These are phyloP conservation scores for Neofelis nebulosa DNA, from an alignment of 2,113 vertebrate species.

Conservation along the genomic window DNA sequence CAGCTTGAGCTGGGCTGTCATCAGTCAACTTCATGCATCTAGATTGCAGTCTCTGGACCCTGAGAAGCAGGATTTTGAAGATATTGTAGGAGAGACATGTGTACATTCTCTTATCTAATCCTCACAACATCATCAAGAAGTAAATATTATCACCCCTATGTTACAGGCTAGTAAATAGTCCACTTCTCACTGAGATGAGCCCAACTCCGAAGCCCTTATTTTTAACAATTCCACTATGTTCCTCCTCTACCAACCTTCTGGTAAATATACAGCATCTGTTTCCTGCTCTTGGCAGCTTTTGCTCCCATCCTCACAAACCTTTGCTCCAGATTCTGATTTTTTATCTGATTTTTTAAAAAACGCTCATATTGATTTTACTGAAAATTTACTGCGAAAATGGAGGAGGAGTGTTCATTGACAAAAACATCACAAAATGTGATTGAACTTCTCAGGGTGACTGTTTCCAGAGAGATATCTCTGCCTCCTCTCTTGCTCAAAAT, in stretches of 20 bases:
- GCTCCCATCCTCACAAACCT: background rate
- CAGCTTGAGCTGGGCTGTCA: background rate
- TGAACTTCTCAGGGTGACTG: background rate
- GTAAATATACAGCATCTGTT: background rate
- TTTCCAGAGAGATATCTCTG: background rate
- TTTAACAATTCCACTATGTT: background rate
- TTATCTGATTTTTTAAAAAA: background rate
- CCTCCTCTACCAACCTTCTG: background rate
- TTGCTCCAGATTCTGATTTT: background rate
- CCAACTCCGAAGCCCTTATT: background rate
- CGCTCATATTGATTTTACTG: background rate
- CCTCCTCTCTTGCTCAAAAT: background rate
- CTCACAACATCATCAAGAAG: background rate
- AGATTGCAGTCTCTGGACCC: too few relatives aligned
- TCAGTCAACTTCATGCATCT: background rate
- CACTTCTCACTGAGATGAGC: background rate
- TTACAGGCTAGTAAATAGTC: background rate
- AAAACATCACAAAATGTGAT: background rate
- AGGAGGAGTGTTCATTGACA: background rate
- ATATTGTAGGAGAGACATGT: background rate
- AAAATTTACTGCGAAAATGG: background rate
- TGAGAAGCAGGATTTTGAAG: background rate
- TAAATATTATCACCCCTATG: background rate
- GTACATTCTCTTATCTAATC: background rate
- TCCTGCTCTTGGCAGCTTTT: background rate